Percentiles rank a stretch among this genome's conserved stretches.
Evolutionary conservation across 1,140 invertebrate genomes (phyloP).

Genomic region (Papilio xuthus): DNA sequence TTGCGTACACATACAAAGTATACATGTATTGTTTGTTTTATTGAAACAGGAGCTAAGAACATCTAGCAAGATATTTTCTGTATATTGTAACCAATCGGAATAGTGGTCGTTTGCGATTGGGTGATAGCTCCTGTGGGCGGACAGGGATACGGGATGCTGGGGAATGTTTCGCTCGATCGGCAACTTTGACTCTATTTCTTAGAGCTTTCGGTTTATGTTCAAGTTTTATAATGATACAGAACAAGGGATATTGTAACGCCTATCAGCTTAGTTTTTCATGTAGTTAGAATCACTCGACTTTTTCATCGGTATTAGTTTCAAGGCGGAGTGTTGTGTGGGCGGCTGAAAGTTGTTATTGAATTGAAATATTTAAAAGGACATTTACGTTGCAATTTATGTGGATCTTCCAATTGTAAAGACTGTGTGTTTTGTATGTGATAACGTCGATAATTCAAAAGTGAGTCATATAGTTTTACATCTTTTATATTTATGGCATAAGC

Average conservation of each 20-base stretch:
- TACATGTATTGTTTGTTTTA: conserved; percentile 26
- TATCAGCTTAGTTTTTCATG: conserved; percentile 53
- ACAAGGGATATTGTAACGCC: conserved; percentile 60
- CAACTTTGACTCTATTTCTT: conserved; percentile 58
- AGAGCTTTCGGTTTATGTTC: conserved; percentile 57
- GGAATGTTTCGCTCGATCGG: conserved; percentile 40
- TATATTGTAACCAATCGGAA: conserved; percentile 68
- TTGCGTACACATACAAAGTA: conserved; percentile 5
- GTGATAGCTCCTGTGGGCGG: conserved; percentile 53
- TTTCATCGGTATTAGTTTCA: conserved; percentile 66
- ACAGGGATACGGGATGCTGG: conserved; percentile 62
- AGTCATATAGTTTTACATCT: not conserved
- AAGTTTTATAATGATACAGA: conserved; percentile 47
- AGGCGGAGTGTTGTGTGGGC: conserved; percentile 66
- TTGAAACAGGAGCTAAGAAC: conserved; percentile 54
- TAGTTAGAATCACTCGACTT: conserved; percentile 51
- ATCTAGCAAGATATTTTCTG: conserved; percentile 56
- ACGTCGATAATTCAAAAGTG: not conserved
- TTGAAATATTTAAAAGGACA: conserved; percentile 1
- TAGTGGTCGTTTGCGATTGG: conserved; percentile 55
- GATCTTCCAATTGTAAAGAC: not conserved
- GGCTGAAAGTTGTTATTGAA: conserved; percentile 40
- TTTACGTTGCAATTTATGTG: not conserved
- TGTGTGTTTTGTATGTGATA: not conserved
- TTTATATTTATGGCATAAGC: no score